Conservation (phyloP, 2,113 vertebrate species). For the Dunckerocampus dactyliophorus region DNA sequence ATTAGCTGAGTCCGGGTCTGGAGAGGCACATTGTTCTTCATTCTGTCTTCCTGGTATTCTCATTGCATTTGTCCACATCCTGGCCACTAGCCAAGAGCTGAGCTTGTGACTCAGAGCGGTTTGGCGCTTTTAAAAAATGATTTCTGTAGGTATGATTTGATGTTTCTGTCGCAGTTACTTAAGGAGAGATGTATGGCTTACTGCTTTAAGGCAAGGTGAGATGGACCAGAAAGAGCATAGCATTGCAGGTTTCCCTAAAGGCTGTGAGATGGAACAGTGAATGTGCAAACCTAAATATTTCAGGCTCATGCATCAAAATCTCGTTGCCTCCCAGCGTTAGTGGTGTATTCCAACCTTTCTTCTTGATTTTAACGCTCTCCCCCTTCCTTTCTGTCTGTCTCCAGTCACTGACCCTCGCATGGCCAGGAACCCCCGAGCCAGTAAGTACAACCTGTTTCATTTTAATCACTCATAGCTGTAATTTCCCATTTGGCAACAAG, state of each 20-base stretch:
- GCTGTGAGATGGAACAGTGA: constrained; percentile 59
- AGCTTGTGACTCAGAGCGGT: constrained; percentile 53
- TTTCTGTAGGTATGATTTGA: constrained; percentile 61
- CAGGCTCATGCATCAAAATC: constrained; percentile 55
- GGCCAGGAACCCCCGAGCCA: constrained; percentile 64
- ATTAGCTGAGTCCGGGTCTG: constrained; percentile 54
- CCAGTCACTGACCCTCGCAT: constrained; percentile 72
- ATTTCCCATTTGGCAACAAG: constrained; percentile 68
- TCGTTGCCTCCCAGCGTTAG: constrained; percentile 40
- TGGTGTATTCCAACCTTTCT: constrained; percentile 51
- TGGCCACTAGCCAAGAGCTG: constrained; percentile 51
- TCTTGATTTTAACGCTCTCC: constrained; percentile 26
- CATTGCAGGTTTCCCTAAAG: constrained; percentile 43
- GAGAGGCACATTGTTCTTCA: constrained; percentile 59
- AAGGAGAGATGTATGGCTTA: constrained; percentile 59
- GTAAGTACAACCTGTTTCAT: constrained; percentile 69
- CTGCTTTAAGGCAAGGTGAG: constrained; percentile 51
- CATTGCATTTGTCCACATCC: constrained; percentile 59
- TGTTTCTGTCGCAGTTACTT: constrained; percentile 59
- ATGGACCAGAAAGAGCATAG: constrained; percentile 43
- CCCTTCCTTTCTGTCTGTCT: constrained; percentile 20
- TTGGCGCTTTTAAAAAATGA: constrained; percentile 54
- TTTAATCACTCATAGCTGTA: constrained; percentile 62
- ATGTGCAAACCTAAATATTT: constrained; percentile 63
- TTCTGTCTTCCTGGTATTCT: constrained; percentile 61